A percentile compares a stretch with the other conserved stretches of the same genome.
Conservation (phyloP, 2,113 vertebrate species). For the Ageneiosus marmoratus region DNA sequence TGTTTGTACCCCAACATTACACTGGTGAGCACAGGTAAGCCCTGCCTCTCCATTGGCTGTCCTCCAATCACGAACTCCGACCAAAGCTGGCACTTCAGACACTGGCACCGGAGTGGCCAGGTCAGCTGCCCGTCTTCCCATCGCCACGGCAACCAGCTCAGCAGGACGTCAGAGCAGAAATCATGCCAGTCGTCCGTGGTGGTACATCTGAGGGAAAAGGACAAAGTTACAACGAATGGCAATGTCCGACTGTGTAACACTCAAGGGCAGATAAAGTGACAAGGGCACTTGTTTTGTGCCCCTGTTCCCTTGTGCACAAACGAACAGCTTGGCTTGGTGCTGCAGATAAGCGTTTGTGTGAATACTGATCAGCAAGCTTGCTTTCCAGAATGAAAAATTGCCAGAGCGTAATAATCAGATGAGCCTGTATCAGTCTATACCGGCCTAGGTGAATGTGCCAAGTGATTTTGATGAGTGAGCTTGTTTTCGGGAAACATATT, state of each 20-base stretch:
- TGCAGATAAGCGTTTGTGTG: conserved; percentile 42
- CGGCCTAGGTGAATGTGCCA: conserved; percentile 34
- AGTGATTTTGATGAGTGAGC: conserved; percentile 34
- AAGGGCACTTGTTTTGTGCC: conserved; percentile 20
- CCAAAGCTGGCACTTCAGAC: conserved; percentile 71
- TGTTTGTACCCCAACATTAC: conserved; percentile 74
- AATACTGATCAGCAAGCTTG: conserved; percentile 42
- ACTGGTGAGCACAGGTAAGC: conserved; percentile 65
- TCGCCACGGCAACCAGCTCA: conserved; percentile 53
- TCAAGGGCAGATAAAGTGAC: conserved; percentile 39
- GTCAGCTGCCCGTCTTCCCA: conserved; percentile 75
- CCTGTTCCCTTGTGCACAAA: conserved; percentile 26
- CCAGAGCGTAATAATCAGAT: conserved; percentile 33
- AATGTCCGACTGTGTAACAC: conserved; percentile 49
- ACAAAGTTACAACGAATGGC: conserved; percentile 48
- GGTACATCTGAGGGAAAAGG: conserved; percentile 60
- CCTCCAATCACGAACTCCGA: conserved; percentile 68
- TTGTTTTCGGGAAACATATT: conserved; percentile 29
- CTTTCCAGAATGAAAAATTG: conserved; percentile 41
- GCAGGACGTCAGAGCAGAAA: conserved; percentile 31
- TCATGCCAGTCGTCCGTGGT: conserved; percentile 48
- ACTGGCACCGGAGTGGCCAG: conserved; percentile 72
- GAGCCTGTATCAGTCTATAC: conserved; percentile 24
- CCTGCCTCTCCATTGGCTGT: conserved; percentile 60
- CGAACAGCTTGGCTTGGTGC: conserved; percentile 40